These are phyloP conservation scores for Clinocottus analis DNA, from an alignment of 2,113 vertebrate species.

Conservation along the genomic window DNA sequence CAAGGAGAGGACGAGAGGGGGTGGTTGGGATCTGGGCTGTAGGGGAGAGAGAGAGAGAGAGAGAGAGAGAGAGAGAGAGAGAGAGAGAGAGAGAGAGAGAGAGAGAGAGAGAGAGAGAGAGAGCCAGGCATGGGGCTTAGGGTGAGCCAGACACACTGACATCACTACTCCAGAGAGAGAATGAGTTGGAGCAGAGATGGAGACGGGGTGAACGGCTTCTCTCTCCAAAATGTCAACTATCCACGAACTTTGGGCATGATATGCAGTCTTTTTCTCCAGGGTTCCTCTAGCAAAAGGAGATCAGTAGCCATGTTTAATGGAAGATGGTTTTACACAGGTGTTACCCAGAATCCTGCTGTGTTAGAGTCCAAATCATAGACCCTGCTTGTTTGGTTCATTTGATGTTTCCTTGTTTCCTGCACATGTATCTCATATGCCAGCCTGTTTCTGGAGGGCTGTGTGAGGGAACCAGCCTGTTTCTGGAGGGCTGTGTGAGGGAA, in stretches of 20 bases:
- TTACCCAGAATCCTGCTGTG: too few species aligned
- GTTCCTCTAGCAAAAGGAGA: background rate
- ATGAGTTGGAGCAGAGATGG: constrained; percentile 4
- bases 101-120: constrained; percentile 8
- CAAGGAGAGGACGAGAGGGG: constrained; percentile 36
- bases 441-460: too few species aligned
- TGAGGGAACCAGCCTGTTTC: too few species aligned
- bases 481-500: too few species aligned
- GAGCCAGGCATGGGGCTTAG: constrained; percentile 40
- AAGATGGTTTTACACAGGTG: too few species aligned
- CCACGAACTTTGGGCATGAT: constrained; percentile 9
- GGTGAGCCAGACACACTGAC: constrained; percentile 50
- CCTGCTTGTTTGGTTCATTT: background rate
- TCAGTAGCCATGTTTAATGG: background rate
- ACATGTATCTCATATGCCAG: background rate
- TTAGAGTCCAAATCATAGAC: too few species aligned
- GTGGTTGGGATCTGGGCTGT: constrained; percentile 24
- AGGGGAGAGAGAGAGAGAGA: too few species aligned
- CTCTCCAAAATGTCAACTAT: constrained; percentile 25
- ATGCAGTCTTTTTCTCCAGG: background rate
- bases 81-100: too few species aligned
- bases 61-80: too few species aligned
- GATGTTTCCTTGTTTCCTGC: background rate
- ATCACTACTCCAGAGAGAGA: constrained; percentile 34
- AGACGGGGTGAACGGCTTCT: constrained; percentile 7